A percentile compares a stretch with the other conserved stretches of the same genome.
Conservation (phyloP, 2,113 vertebrate species). For the Apteryx owenii region DNA sequence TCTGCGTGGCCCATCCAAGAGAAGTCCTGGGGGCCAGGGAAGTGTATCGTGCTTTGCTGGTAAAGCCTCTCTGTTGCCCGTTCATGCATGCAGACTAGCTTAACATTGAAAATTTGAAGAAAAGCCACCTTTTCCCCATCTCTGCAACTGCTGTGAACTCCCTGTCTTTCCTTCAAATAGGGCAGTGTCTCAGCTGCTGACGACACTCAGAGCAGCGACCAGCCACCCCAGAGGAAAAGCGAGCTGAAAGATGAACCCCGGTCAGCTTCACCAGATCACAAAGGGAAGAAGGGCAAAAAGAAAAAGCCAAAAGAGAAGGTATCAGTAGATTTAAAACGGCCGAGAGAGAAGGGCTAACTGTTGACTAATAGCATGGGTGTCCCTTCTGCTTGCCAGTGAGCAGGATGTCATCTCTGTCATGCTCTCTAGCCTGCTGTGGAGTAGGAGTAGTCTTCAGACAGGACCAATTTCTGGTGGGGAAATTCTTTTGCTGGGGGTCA, state of each 20-base stretch:
- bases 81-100: background rate
- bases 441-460: background rate
- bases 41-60: background rate
- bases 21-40: background rate
- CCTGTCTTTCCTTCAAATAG: conserved; percentile 67
- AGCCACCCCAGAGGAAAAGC: conserved; percentile 64
- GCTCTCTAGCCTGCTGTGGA: background rate
- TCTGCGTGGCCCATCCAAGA: background rate
- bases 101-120: background rate
- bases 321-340: background rate
- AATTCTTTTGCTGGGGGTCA: background rate
- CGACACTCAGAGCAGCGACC: conserved; percentile 90
- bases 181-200: conserved; percentile 89
- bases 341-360: background rate
- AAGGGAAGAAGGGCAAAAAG: conserved; percentile 73
- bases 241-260: conserved; percentile 68
- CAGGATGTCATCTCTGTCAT: background rate
- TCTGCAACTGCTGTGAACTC: background rate
- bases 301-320: conserved; percentile 89
- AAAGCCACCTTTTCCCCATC: background rate
- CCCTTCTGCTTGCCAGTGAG: accelerated
- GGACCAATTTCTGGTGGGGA: background rate
- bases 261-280: conserved; percentile 70
- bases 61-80: background rate
- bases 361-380: background rate